A percentile compares a stretch with the other conserved stretches of the same genome.
These are phyloP conservation scores for Orussus abietinus DNA, from an alignment of 1,140 invertebrate species.

Conservation along the genomic window DNA sequence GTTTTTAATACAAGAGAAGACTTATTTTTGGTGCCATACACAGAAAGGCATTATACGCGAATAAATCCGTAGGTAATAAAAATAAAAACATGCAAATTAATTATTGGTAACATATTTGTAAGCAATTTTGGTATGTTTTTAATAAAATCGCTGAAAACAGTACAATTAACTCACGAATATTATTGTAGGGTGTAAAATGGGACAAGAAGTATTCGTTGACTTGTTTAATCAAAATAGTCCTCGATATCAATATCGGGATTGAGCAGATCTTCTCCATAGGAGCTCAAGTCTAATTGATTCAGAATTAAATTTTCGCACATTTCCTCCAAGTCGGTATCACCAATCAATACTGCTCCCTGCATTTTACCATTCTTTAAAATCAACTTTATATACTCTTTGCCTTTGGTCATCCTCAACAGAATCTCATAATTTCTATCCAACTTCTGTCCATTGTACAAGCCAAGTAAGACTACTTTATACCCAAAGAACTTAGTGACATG, in stretches of 20 bases:
- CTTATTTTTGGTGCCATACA: no score
- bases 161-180: neutral
- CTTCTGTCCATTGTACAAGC: conserved; percentile 91
- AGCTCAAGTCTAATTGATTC: conserved; percentile 86
- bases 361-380: conserved; percentile 81
- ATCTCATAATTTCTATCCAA: conserved; percentile 82
- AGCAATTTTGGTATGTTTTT: conserved; percentile 13
- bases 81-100: no score
- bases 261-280: conserved; percentile 87
- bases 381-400: conserved; percentile 87
- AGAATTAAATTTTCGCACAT: conserved; percentile 98
- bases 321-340: conserved; percentile 96
- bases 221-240: conserved; percentile 94
- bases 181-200: no score
- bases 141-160: neutral
- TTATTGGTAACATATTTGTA: conserved; percentile 8
- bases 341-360: conserved; percentile 92
- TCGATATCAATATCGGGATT: conserved; percentile 96
- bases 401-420: conserved; percentile 78
- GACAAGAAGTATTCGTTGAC: conserved; percentile 5
- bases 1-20: no score
- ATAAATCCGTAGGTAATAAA: no score
- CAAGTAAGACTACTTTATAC: conserved; percentile 89
- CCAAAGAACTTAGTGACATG: conserved; percentile 96
- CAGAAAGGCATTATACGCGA: no score